Base-by-base conservation (phyloP, 23 tunicate species). In the Phallusia fumigata region DNA sequence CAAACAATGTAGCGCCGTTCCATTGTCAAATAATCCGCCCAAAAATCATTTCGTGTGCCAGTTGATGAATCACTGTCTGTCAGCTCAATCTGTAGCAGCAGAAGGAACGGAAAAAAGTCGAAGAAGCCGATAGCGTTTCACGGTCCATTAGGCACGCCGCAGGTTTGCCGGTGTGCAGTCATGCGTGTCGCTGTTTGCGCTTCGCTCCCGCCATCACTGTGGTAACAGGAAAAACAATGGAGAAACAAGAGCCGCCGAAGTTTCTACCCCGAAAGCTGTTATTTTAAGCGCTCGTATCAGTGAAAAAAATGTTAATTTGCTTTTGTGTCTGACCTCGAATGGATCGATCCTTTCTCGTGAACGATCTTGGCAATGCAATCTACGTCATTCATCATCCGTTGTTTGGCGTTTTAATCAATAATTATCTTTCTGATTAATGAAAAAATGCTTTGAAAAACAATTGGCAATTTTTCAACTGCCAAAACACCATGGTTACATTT, bases 41-140 rank as follows among this genome's bases (percentile, higher is more conserved):
- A 10, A n/a, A 3, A 10, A 40, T 40, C 47, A 10, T 3, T 40
- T 40, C 47, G 47, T 40, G 69, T 58, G 16, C 8, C 15, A 6
- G 28, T 58, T 58, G 69, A 58, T 58, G 69, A 58, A 58, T 58
- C 28, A n/a, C n/a, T n/a, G n/a, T n/a, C n/a, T n/a, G 69, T 11
- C 69, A 13, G 28, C 69, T 6, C 2, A 58, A 22, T 58, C 13
- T 58, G 69, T 40, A 16, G 69, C 26, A 58, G 69, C 69, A 24
- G 28, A 22, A 58, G 16, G 15, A 5, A 58, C 2, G 13, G 13
- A 58, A 58, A 58, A 1, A 6, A 16, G 69, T 24, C 13, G 26
- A 3, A 6, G 69, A 40, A 40, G 10, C 3, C 28, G 69, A 58
- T 58, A 16, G 16, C 16, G 69, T 58, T 40, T 40, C 69, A 58